Evolutionary conservation across 2,888 invertebrate genomes (phyloP).

Genomic region (Trachelus tabidus): DNA sequence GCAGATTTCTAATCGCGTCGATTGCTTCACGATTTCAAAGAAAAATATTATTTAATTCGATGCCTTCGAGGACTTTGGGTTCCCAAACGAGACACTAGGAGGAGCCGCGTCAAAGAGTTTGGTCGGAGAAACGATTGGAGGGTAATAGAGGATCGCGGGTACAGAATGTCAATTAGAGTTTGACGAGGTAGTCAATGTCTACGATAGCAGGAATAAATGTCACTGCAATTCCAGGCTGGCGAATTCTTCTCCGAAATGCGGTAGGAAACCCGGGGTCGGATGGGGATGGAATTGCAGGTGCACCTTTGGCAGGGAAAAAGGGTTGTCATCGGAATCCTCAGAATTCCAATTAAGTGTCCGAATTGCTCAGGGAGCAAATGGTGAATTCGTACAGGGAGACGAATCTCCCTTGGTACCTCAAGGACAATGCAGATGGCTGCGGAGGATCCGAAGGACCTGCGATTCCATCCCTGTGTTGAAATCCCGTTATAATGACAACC

Average conservation of each 20-base stretch:
- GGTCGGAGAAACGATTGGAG: background rate
- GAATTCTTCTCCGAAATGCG: background rate
- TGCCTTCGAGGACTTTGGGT: too few species aligned
- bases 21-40: too few species aligned
- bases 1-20: too few species aligned
- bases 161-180: conserved; percentile 21
- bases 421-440: too few species aligned
- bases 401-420: too few species aligned
- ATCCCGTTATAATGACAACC: too few species aligned
- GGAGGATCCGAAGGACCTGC: too few species aligned
- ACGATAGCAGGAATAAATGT: conserved; percentile 16
- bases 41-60: too few species aligned
- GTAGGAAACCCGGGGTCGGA: background rate
- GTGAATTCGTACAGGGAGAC: too few species aligned
- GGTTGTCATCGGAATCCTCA: conserved; percentile 22
- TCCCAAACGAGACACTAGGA: too few species aligned
- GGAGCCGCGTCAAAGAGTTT: too few species aligned
- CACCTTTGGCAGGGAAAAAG: conserved; percentile 15
- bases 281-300: conserved; percentile 13
- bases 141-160: background rate
- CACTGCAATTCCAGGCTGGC: background rate
- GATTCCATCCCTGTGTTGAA: too few species aligned
- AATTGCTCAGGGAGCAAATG: background rate
- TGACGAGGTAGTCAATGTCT: conserved; percentile 20
- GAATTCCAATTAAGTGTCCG: conserved; percentile 23